Evolutionary conservation across 2,888 invertebrate species (phyloP).

Genomic region (Aproaerema taeniolella): DNA sequence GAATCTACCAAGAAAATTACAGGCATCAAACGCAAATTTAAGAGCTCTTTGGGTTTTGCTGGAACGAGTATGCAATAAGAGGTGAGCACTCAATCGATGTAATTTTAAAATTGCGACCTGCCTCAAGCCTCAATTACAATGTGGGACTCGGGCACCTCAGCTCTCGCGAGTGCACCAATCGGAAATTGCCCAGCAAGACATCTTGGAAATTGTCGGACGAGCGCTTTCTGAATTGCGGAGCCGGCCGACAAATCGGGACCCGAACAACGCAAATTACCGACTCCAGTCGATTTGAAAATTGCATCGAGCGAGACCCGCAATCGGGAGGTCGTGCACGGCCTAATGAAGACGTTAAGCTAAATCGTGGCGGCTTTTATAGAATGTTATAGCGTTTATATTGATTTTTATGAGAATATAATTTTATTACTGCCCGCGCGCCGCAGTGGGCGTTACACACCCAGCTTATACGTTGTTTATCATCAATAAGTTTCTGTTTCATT

Average conservation of each 20-base stretch:
- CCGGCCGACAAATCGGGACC: slow-evolving; percentile 57
- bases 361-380: slow-evolving; percentile 54
- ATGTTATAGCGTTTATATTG: slow-evolving; percentile 63
- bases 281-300: slow-evolving; percentile 58
- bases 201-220: slow-evolving; percentile 57
- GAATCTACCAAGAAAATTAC: slow-evolving; percentile 40
- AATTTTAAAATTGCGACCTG: slow-evolving; percentile 70
- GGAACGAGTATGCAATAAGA: slow-evolving; percentile 40
- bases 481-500: slow-evolving; percentile 23
- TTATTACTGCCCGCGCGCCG: slow-evolving; percentile 38
- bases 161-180: slow-evolving; percentile 51
- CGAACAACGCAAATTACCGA: slow-evolving; percentile 62
- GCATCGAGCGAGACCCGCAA: slow-evolving; percentile 45
- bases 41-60: slow-evolving; percentile 45
- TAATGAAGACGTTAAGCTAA: slow-evolving; percentile 73
- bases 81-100: slow-evolving; percentile 61
- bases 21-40: slow-evolving; percentile 40
- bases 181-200: slow-evolving; percentile 61
- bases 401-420: slow-evolving; percentile 67
- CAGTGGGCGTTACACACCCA: slow-evolving; percentile 35
- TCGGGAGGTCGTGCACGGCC: slow-evolving; percentile 59
- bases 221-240: slow-evolving; percentile 52
- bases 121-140: slow-evolving; percentile 62
- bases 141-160: slow-evolving; percentile 44
- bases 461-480: slow-evolving; percentile 29